A percentile compares a stretch with the other conserved stretches of the same genome.
Conservation (phyloP, 2,113 vertebrate genomes). For the Emydocephalus ijimae region DNA sequence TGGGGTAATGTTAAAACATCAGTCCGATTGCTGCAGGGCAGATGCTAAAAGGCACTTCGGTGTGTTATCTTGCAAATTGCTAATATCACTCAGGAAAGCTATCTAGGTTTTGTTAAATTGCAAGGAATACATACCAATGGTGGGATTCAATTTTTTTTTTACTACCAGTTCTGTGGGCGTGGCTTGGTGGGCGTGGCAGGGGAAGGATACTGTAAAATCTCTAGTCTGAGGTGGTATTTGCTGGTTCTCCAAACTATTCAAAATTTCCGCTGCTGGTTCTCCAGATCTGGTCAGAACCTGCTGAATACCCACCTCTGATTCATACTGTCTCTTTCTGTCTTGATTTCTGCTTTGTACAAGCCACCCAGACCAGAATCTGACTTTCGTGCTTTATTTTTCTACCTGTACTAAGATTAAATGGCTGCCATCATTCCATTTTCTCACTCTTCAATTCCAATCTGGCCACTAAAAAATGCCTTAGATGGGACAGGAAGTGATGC, state of each 20-base stretch:
- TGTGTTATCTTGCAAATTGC: not conserved
- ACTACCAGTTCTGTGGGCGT: no score
- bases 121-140: not conserved
- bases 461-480: not conserved
- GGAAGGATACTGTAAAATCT: no score
- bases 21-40: not conserved
- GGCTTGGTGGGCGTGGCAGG: no score
- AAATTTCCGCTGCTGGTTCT: no score
- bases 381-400: not conserved
- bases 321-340: no score
- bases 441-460: not conserved
- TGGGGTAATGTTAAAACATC: not conserved
- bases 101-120: not conserved
- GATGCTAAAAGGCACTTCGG: not conserved
- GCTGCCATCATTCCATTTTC: not conserved
- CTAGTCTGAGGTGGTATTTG: no score
- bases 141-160: no score
- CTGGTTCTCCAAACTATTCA: no score
- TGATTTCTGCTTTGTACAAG: not conserved
- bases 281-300: no score
- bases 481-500: not conserved
- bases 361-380: not conserved
- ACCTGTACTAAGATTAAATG: not conserved
- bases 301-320: not conserved
- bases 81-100: not conserved